Evolutionary conservation across 2,888 invertebrate species (phyloP), one percentile per base, ranked within the genome.

Genomic region (Amorpha juglandis): DNA sequence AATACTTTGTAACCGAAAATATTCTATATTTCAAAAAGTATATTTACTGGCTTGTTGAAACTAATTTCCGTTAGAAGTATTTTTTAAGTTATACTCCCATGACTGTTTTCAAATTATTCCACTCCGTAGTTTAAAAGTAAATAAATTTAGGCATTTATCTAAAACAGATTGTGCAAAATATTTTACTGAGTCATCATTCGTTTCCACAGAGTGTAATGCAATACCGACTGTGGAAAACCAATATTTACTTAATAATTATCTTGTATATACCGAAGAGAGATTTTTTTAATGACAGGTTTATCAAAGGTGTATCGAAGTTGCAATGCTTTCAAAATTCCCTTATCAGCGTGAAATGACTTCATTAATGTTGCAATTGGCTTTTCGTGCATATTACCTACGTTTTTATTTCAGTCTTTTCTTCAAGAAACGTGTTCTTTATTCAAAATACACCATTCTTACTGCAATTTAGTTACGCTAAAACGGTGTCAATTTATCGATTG

Each of bases 141-240:
- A n/a, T n/a, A 52, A 52, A 52, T 52, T 11, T 11, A 27, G 27
- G 38, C 38, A 38, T 38, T 35, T 64, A 55, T 48, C 11, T 67
- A 42, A 19, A 48, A 35, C 19, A 38, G 7, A 62, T 74, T 73
- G 68, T 69, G 76, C 68, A 76, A 77, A 76, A 68, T 48, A 35
- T 63, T 66, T 67, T 64, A 69, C 68, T 65, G 68, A 73, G 72
- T 70, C 70, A 68, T 67, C 62, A 63, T 64, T 67, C 63, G 69
- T 75, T 75, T 53, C 72, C 63, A 73, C 73, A 77, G 55, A 50
- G 66, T 4, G 67, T 70, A 67, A 64, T 51, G 67, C 63, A 68
- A 70, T 63, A 68, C 47, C 58, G 58, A 63, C 52, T 70, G 64
- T 58, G 14, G 67, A 67, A 68, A 71, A 67, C 70, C 2, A 45